Percentiles rank a stretch among this genome's conserved stretches.
phyloP scores from a whole-genome alignment of 2,888 invertebrate genomes.

The Eupeodes luniger region DNA sequence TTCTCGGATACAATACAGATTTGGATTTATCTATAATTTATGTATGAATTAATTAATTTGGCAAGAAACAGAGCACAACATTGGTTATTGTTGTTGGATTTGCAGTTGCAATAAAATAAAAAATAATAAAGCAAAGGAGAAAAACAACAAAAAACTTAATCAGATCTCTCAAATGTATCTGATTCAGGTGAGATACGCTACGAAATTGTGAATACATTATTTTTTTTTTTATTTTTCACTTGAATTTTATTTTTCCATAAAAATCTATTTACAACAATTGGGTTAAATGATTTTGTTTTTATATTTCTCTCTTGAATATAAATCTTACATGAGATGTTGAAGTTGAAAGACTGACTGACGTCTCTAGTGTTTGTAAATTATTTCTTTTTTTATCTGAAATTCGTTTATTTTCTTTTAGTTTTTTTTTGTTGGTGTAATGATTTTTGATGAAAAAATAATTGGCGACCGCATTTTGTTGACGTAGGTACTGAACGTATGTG shows the following conservation, averaged over 20 bases:
- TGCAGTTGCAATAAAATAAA: constrained; percentile 39
- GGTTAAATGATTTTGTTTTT: constrained; percentile 48
- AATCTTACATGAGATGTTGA: constrained; percentile 27
- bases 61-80: constrained; percentile 72
- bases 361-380: constrained; percentile 6
- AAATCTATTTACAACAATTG: constrained; percentile 64
- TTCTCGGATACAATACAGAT: constrained; percentile 1
- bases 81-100: constrained; percentile 47
- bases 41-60: constrained; percentile 67
- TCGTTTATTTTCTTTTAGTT: neutral
- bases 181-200: constrained; percentile 71
- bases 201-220: constrained; percentile 66
- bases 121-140: constrained; percentile 4
- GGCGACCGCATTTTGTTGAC: constrained; percentile 33
- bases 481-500: neutral
- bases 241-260: constrained; percentile 35
- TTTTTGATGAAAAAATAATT: constrained; percentile 47
- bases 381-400: constrained; percentile 19
- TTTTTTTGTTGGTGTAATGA: constrained; percentile 37
- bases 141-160: neutral
- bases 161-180: constrained; percentile 68
- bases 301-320: neutral
- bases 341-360: constrained; percentile 23
- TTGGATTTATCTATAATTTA: constrained; percentile 60
- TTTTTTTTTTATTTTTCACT: neutral